These are phyloP conservation scores for Halichoerus grypus DNA, from an alignment of 2,113 vertebrate species.

Conservation along the genomic window DNA sequence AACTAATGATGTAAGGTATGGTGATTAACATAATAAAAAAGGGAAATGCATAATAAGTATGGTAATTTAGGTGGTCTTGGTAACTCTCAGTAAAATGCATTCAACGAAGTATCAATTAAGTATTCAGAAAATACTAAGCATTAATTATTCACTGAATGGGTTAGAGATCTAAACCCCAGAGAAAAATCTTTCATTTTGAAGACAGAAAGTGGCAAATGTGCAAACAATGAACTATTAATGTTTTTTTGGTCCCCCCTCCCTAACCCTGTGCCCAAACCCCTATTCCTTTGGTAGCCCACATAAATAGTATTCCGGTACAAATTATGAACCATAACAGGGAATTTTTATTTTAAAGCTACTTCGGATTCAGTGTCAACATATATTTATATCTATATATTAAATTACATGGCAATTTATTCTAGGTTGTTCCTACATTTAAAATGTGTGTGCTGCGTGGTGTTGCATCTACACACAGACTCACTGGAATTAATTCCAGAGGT, in stretches of 20 bases:
- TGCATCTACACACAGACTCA: background rate
- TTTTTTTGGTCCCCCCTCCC: background rate
- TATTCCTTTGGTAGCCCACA: background rate
- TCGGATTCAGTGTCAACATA: background rate
- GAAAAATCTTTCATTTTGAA: constrained; percentile 53
- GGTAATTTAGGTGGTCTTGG: background rate
- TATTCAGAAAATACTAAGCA: background rate
- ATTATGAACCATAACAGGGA: background rate
- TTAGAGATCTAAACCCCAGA: constrained; percentile 61
- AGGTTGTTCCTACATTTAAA: background rate
- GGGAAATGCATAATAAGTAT: background rate
- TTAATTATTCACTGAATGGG: constrained; percentile 39
- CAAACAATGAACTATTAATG: background rate
- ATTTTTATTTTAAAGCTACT: background rate
- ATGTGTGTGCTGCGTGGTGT: background rate
- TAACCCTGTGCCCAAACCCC: background rate
- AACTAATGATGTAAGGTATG: too few species aligned
- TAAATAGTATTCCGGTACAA: background rate
- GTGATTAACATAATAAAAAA: too few species aligned
- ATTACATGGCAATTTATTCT: background rate
- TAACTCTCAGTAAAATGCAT: background rate
- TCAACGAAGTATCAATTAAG: constrained; percentile 3
- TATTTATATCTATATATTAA: background rate
- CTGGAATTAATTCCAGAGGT: background rate
- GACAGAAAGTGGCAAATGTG: background rate